These are phyloP conservation scores for Monomorium pharaonis DNA, from an alignment of 1,140 invertebrate species.

Conservation along the genomic window DNA sequence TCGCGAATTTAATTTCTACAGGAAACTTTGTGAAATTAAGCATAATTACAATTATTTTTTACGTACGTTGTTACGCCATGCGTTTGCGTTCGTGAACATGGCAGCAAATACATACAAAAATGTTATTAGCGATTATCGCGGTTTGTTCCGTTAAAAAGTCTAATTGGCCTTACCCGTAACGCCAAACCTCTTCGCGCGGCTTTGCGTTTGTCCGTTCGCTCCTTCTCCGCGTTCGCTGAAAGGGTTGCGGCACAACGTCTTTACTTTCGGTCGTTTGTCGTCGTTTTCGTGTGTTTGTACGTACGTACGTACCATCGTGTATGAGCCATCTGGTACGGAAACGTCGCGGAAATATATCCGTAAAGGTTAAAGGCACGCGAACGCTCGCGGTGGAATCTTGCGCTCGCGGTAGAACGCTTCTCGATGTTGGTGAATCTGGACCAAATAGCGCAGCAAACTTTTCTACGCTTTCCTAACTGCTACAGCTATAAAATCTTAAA, in stretches of 20 bases:
- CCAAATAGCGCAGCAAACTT: constrained; percentile 31
- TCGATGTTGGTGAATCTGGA: constrained; percentile 33
- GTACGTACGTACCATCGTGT: not conserved
- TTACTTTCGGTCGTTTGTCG: not conserved
- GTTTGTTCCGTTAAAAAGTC: constrained; percentile 22
- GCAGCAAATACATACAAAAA: not conserved
- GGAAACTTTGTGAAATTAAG: constrained; percentile 33
- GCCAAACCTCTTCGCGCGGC: constrained; percentile 1
- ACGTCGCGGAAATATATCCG: constrained; percentile 29
- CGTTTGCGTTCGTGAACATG: not conserved
- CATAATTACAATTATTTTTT: constrained; percentile 32
- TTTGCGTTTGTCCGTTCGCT: not conserved
- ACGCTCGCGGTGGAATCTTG: constrained; percentile 18
- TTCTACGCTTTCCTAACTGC: constrained; percentile 37
- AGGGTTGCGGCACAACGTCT: constrained; percentile 25
- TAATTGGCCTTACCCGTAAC: constrained; percentile 8
- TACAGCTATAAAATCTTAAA: constrained; percentile 20
- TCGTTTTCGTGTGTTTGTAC: too few relatives aligned
- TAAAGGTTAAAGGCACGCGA: constrained; percentile 32
- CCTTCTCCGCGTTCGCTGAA: not conserved
- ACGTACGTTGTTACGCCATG: not conserved
- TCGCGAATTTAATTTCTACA: not conserved
- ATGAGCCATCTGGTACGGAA: not conserved
- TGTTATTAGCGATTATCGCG: too few relatives aligned
- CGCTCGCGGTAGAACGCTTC: not conserved